These are phyloP conservation scores for Mesorhabditis belari DNA, from an alignment of 2,888 invertebrate species.

Conservation along the genomic window DNA sequence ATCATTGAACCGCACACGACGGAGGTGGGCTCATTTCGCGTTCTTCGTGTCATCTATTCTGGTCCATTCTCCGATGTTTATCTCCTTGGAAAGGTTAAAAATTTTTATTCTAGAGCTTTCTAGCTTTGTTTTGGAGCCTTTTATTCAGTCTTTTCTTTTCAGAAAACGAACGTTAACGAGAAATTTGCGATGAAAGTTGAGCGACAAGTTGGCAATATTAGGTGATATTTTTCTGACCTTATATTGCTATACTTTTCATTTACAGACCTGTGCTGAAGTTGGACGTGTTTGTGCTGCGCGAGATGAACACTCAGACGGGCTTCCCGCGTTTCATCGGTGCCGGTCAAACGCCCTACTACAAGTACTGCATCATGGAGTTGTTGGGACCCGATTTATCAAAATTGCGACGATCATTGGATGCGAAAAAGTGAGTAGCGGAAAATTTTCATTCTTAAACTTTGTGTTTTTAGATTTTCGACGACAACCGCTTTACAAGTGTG, in stretches of 20 bases:
- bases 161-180: conserved; percentile 11
- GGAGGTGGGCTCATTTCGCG: conserved; percentile 2
- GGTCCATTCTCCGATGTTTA: conserved; percentile 46
- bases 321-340: conserved; percentile 39
- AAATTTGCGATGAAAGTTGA: conserved; percentile 45
- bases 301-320: conserved; percentile 23
- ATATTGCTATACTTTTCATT: background rate
- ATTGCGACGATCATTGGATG: conserved; percentile 31
- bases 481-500: conserved; percentile 35
- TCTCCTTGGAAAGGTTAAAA: conserved; percentile 19
- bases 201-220: conserved; percentile 23
- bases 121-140: no score
- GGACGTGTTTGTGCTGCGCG: conserved; percentile 38
- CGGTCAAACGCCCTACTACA: conserved; percentile 30
- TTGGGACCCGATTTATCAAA: conserved; percentile 40
- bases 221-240: conserved; percentile 10
- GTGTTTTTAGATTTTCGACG: conserved; percentile 23
- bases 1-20: background rate
- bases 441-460: no score
- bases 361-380: conserved; percentile 44
- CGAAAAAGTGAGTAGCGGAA: conserved; percentile 13
- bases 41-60: conserved; percentile 26
- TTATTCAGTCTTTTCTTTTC: no score
- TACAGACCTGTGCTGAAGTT: conserved; percentile 37
- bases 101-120: no score